Conservation (phyloP, 2,797 vertebrate genomes). For the Clarias platycephalus region DNA sequence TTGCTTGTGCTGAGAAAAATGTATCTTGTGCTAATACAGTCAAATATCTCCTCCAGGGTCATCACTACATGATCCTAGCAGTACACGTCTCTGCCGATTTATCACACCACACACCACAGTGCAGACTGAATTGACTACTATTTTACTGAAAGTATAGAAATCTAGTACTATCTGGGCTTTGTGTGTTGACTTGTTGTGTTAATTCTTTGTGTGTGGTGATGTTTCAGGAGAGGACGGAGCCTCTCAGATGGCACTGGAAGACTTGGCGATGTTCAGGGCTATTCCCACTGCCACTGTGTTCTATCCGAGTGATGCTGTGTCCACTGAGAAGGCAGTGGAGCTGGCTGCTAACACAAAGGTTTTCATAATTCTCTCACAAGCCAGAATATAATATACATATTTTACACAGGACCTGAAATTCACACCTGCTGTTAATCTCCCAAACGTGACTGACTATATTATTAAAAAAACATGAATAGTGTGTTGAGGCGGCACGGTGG, state of each 20-base stretch:
- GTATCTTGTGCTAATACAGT: neutral
- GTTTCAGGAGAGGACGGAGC: constrained; percentile 90
- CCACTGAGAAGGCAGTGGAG: constrained; percentile 93
- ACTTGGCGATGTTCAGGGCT: constrained; percentile 87
- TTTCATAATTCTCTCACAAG: neutral
- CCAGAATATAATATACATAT: neutral
- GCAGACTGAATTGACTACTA: neutral
- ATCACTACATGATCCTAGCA: too few relatives aligned
- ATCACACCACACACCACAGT: neutral
- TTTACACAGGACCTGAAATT: neutral
- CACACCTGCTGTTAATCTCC: neutral
- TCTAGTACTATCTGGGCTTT: neutral
- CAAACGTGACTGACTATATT: neutral
- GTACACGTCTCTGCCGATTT: too few relatives aligned
- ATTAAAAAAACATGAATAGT: neutral
- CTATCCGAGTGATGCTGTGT: constrained; percentile 90
- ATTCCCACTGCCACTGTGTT: constrained; percentile 88
- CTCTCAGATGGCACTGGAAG: constrained; percentile 93
- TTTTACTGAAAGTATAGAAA: neutral
- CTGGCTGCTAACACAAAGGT: constrained; percentile 92
- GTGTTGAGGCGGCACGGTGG: too few relatives aligned
- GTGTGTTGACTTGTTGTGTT: neutral
- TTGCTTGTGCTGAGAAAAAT: neutral
- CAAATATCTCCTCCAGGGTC: neutral
- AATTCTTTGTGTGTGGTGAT: neutral